Evolutionary conservation across 2,113 vertebrate species (phyloP), one percentile per base, ranked within the genome.

Genomic region (Gymnarchus niloticus): DNA sequence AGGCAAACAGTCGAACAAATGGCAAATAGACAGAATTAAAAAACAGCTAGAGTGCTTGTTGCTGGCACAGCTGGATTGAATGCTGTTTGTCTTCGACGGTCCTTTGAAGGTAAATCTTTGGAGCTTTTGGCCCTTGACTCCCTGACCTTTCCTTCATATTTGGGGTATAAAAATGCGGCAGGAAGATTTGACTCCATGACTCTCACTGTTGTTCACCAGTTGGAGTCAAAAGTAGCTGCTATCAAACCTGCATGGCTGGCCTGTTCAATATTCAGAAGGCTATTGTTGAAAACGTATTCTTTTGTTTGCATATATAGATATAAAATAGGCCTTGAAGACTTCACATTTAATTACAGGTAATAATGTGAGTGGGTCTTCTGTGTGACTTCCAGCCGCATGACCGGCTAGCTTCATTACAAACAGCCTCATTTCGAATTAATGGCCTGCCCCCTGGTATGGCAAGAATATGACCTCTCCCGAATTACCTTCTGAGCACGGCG

Each of bases 271-370:
- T 59, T 57, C 28, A 1, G 3, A 54, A 54, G 49, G 49, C 49
- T 52, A 33, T 81, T 81, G 80, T 81, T 52, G 19, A n/a, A 81
- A 19, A 33, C 44, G 56, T n/a, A 54, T 57, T 59, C 54, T 44
- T 57, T 57, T 37, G 28, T 83, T 57, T 44, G 28, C 41, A 80
- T 49, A 80, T 49, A 46, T 82, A 48, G 25, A 54, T 82, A 54
- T 37, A 54, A 51, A 83, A 46, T 37, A 19, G 52, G 54, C 14
- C 19, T 57, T n/a, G 28, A 83, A 59, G 56, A 83, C 82, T 83
- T 83, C 82, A 83, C 82, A 83, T 83, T 83, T 83, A 83, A 83
- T 83, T 83, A 57, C 37, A 59, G 54, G 82, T 59, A 83, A 83
- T 83, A 83, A 83, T 83, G 33, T 6, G 19, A 83, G 54, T 33